phyloP scores from a whole-genome alignment of 2,113 vertebrate species.

The Dipodomys spectabilis region DNA sequence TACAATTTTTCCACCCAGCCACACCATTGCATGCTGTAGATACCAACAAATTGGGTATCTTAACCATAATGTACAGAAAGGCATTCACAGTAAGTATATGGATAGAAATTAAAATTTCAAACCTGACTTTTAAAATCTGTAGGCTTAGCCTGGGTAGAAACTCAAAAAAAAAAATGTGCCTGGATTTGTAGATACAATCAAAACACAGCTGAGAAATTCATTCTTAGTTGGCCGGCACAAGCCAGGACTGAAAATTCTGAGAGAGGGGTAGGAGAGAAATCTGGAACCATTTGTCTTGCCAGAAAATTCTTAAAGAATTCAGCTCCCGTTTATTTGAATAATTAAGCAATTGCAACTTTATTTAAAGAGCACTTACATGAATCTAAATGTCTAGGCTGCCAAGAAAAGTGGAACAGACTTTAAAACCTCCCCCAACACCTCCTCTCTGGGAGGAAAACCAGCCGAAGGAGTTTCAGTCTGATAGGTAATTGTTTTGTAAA shows the following conservation, averaged over 20 bases:
- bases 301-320: slow-evolving; percentile 77
- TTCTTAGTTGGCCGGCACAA: slow-evolving; percentile 1
- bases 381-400: slow-evolving; percentile 73
- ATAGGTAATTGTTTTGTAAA: slow-evolving; percentile 80
- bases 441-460: slow-evolving; percentile 58
- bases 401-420: slow-evolving; percentile 73
- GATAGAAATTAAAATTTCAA: slow-evolving; percentile 55
- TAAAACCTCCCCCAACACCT: slow-evolving; percentile 62
- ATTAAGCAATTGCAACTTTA: slow-evolving; percentile 82
- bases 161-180: neutral
- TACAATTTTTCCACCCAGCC: neutral
- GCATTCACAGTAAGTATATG: slow-evolving; percentile 11
- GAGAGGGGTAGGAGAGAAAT: slow-evolving; percentile 47
- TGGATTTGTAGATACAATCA: slow-evolving; percentile 27
- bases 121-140: slow-evolving; percentile 47
- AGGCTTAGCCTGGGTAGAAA: neutral
- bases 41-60: neutral
- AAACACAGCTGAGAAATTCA: slow-evolving; percentile 54
- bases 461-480: slow-evolving; percentile 63
- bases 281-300: slow-evolving; percentile 29
- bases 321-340: slow-evolving; percentile 72
- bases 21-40: neutral
- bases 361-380: slow-evolving; percentile 76
- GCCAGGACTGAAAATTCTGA: slow-evolving; percentile 40
- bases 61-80: neutral